Evolutionary conservation across 2,888 invertebrate genomes (phyloP).

Genomic region (Ochropleura plecta): DNA sequence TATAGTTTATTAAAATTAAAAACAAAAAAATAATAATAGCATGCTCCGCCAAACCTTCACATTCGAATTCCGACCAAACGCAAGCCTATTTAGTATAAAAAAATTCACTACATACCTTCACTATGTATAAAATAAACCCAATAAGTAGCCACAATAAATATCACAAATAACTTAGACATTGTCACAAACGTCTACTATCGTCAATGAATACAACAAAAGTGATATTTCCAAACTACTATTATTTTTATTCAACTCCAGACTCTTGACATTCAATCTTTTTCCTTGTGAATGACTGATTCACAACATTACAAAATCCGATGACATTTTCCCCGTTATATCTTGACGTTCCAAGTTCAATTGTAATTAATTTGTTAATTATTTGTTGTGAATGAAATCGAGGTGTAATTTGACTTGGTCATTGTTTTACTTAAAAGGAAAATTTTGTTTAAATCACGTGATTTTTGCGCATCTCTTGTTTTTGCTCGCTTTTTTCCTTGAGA

Average conservation of each 20-base stretch:
- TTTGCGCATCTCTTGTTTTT: constrained; percentile 46
- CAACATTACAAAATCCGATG: constrained; percentile 43
- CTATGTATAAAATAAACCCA: constrained; percentile 74
- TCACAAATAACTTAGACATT: constrained; percentile 68
- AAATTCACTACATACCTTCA: constrained; percentile 65
- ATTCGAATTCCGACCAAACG: too few relatives aligned
- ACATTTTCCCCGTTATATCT: constrained; percentile 51
- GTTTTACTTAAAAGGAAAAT: constrained; percentile 24
- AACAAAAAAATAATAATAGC: too few relatives aligned
- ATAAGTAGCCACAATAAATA: constrained; percentile 64
- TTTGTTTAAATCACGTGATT: constrained; percentile 46
- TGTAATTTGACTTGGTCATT: constrained; percentile 36
- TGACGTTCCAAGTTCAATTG: constrained; percentile 35
- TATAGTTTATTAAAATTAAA: too few relatives aligned
- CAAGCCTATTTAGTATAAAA: too few relatives aligned
- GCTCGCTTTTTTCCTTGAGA: constrained; percentile 42
- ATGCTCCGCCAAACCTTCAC: too few relatives aligned
- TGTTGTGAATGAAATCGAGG: constrained; percentile 18
- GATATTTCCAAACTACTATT: constrained; percentile 35
- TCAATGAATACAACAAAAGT: constrained; percentile 46
- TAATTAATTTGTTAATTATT: constrained; percentile 50
- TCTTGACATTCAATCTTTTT: constrained; percentile 66
- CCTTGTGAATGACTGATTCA: constrained; percentile 69
- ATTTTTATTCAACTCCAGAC: constrained; percentile 45
- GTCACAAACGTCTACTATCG: constrained; percentile 47